Evolutionary conservation across 2,797 vertebrate genomes (phyloP), one percentile per base, ranked within the genome.

Genomic region (Pseudomugil gertrudae): DNA sequence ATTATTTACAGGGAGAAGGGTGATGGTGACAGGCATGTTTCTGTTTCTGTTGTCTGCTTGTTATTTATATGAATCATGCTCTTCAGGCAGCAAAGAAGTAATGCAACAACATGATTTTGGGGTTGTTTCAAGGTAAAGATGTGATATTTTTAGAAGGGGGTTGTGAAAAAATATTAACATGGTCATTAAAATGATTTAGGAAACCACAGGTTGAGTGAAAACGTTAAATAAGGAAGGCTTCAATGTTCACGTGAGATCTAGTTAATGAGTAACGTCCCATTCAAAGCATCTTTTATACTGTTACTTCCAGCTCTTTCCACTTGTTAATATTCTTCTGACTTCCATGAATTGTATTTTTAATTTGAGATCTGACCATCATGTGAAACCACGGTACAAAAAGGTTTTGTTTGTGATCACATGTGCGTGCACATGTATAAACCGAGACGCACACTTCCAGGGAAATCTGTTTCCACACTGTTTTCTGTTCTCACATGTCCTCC

Each of bases 381-480:
- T 74, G 56, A 74, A 67, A 13, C 1, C 15, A 15, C 5, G 38
- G 11, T 33, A 74, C 52, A 73, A 67, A 8, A 48, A 27, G 26
- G 32, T 56, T 52, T 13, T 62, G 26, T 56, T 70, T 38, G 3
- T 35, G 30, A 40, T 69, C 23, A 54, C 29, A 57, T 55, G 33
- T 1, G 10, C 26, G 29, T 19, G 43, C 48, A 50, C 5, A 51
- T 9, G 33, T 58, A 21, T 27, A 36, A 50, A 62, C 48, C 47
- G 38, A 57, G 19, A 9, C 11, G 32, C 19, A 54, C 36, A 21
- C 14, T 29, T 32, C 43, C 30, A 59, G 33, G 50, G n/a, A 56
- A 50, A n/a, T 24, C 51, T 58, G 54, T 73, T 72, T 57, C 45
- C 48, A 65, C 50, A 55, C 50, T 13, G 43, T 47, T 69, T 57